Conservation (phyloP, 2,113 vertebrate species). For the Proterorhinus semilunaris region DNA sequence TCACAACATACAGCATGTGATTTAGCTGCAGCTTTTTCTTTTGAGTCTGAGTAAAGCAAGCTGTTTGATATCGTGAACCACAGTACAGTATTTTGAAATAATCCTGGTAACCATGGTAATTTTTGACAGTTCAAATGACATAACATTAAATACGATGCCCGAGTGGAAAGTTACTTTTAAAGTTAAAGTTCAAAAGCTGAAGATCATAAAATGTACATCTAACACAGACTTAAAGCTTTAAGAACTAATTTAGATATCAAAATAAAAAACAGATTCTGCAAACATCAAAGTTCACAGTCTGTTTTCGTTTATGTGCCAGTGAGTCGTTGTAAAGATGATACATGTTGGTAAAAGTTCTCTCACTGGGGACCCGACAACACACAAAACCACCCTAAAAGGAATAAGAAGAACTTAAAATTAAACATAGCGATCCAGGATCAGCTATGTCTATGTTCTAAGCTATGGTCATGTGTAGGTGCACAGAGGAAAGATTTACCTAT, state of each 20-base stretch:
- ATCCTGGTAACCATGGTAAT: neutral
- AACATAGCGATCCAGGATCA: slow-evolving; percentile 5
- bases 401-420: slow-evolving; percentile 11
- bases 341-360: neutral
- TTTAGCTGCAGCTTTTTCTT: neutral
- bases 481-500: too few relatives aligned
- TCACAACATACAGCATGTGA: slow-evolving; percentile 4
- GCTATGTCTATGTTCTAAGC: too few relatives aligned
- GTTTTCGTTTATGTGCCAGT: neutral
- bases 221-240: neutral
- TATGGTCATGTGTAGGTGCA: too few relatives aligned
- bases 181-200: too few relatives aligned
- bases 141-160: neutral
- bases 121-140: neutral
- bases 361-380: neutral
- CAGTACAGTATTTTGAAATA: neutral
- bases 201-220: neutral
- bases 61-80: neutral
- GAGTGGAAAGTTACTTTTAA: too few relatives aligned
- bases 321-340: neutral
- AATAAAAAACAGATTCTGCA: neutral
- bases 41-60: neutral
- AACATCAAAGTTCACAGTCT: slow-evolving; percentile 6
- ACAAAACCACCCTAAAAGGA: neutral
- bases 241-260: neutral